phyloP scores from a whole-genome alignment of 2,797 vertebrate genomes.

The Pseudochromis fuscus region DNA sequence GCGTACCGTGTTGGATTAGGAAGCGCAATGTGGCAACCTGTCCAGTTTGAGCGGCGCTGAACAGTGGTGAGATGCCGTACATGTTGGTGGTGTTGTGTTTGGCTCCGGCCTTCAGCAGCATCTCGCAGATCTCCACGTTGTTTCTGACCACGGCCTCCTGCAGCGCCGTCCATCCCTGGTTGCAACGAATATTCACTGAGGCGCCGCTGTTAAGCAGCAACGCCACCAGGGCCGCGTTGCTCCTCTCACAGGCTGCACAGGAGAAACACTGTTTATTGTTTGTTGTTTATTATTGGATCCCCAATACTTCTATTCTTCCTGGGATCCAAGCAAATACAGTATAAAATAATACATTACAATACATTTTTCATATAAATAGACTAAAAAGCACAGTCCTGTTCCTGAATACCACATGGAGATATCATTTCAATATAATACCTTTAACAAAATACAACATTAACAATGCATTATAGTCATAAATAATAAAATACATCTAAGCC shows the following conservation, averaged over 20 bases:
- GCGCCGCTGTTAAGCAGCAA: constrained; percentile 85
- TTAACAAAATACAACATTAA: too few species aligned
- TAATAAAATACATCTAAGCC: too few species aligned
- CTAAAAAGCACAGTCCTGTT: too few species aligned
- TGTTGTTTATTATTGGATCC: too few species aligned
- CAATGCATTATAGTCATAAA: too few species aligned
- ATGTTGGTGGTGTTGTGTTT: constrained; percentile 87
- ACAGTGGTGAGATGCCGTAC: constrained; percentile 92
- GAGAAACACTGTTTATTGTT: background rate
- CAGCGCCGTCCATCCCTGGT: constrained; percentile 91
- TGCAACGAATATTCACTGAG: constrained; percentile 87
- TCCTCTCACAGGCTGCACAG: constrained; percentile 90
- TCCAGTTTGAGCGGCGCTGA: constrained; percentile 92
- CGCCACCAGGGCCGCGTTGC: constrained; percentile 84
- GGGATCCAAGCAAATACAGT: too few species aligned
- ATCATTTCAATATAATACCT: too few species aligned
- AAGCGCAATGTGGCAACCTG: constrained; percentile 88
- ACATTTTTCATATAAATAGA: too few species aligned
- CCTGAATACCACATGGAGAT: too few species aligned
- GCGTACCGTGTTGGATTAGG: constrained; percentile 88
- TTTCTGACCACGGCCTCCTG: constrained; percentile 90
- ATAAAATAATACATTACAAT: too few species aligned
- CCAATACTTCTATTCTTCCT: too few species aligned
- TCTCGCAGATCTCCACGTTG: constrained; percentile 91
- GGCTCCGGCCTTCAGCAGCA: constrained; percentile 90